phyloP scores from a whole-genome alignment of 2,113 vertebrate genomes.

The Camelus bactrianus region DNA sequence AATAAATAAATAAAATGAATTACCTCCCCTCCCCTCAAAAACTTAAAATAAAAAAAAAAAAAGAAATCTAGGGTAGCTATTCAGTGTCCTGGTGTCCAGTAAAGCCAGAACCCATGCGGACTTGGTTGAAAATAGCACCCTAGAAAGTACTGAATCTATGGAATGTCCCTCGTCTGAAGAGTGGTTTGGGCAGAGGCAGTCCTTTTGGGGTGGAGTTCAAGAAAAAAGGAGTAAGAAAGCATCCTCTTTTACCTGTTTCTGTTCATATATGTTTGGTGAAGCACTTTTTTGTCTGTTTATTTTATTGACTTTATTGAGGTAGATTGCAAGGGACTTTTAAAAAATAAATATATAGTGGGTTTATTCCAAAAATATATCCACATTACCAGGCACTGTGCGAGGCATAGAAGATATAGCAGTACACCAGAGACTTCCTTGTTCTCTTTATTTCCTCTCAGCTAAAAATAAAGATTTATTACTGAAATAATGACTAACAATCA shows the following conservation, averaged over 20 bases:
- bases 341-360: background rate
- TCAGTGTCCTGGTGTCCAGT: background rate
- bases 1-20: too few species aligned
- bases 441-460: background rate
- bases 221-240: background rate
- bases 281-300: background rate
- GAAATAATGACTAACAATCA: background rate
- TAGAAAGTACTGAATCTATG: background rate
- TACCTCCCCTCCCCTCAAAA: too few species aligned
- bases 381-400: background rate
- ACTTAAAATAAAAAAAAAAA: too few species aligned
- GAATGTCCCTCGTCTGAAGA: background rate
- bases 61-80: background rate
- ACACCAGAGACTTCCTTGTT: background rate
- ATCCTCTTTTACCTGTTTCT: background rate
- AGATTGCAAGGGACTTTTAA: background rate
- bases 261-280: background rate
- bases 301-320: too few species aligned
- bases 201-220: background rate
- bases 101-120: background rate
- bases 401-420: accelerated
- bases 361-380: background rate
- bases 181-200: background rate
- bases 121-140: background rate
- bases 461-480: background rate